These are phyloP conservation scores for Holothuria scabra DNA, from an alignment of 53 echinoderm and acorn worm genomes.

Conservation along the genomic window DNA sequence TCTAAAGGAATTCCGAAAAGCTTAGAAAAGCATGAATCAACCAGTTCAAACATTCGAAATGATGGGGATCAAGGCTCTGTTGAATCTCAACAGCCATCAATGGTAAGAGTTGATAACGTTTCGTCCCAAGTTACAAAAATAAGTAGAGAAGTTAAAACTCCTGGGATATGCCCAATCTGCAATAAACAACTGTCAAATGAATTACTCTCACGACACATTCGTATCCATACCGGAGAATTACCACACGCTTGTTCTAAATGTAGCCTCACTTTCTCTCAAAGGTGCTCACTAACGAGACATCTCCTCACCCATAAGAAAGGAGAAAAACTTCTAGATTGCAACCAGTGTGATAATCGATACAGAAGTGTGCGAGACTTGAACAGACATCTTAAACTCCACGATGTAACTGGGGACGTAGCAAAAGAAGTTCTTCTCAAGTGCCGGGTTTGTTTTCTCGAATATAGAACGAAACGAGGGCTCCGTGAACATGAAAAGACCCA, in stretches of 20 bases:
- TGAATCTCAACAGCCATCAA: too few relatives aligned
- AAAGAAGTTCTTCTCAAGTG: constrained; percentile 21
- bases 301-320: constrained; percentile 17
- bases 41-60: too few relatives aligned
- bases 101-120: too few relatives aligned
- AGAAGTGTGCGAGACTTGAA: constrained; percentile 24
- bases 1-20: too few relatives aligned
- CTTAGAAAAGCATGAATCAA: too few relatives aligned
- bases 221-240: constrained; percentile 32
- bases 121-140: too few relatives aligned
- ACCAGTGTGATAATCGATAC: constrained; percentile 26
- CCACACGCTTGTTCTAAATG: constrained; percentile 34
- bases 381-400: constrained; percentile 25
- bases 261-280: constrained; percentile 30
- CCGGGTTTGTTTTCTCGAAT: background rate
- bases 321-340: constrained; percentile 22
- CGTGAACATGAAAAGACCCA: constrained; percentile 28
- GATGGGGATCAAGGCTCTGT: too few relatives aligned
- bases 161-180: constrained; percentile 16
- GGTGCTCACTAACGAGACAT: constrained; percentile 1
- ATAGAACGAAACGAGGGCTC: constrained; percentile 4
- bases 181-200: background rate
- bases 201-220: background rate
- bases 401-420: background rate
- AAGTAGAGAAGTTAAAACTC: background rate